Percentiles rank a stretch among this genome's conserved stretches.
Conservation (phyloP, 2,797 vertebrate species). For the Tinamus major region DNA sequence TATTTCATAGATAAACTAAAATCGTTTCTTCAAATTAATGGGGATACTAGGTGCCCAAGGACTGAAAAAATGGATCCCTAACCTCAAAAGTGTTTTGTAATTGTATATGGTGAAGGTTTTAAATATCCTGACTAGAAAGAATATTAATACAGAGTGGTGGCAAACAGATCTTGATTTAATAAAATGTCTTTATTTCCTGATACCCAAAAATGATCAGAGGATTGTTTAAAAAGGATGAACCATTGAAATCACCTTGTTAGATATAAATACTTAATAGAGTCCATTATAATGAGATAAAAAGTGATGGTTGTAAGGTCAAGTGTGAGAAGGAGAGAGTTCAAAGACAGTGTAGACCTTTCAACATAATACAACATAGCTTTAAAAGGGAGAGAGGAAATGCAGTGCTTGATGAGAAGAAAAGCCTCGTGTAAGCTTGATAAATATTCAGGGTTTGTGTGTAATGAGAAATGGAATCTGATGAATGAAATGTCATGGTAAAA, state of each 20-base stretch:
- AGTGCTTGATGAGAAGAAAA: constrained; percentile 61
- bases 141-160: constrained; percentile 26
- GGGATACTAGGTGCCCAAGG: not conserved
- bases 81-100: not conserved
- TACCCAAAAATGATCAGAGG: constrained; percentile 43
- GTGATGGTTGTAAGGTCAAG: constrained; percentile 62
- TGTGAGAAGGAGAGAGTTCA: constrained; percentile 52
- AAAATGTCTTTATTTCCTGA: constrained; percentile 56
- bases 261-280: constrained; percentile 60
- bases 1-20: constrained; percentile 3
- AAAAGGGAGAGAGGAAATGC: constrained; percentile 19
- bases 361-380: constrained; percentile 34
- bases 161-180: constrained; percentile 51
- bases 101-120: constrained; percentile 1
- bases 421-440: constrained; percentile 53
- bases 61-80: not conserved
- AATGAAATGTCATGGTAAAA: constrained; percentile 68
- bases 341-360: constrained; percentile 49
- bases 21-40: not conserved
- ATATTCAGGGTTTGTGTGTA: constrained; percentile 45
- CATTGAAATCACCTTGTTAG: constrained; percentile 63
- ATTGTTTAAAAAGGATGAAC: constrained; percentile 57
- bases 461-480: constrained; percentile 69
- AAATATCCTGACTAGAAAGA: constrained; percentile 11
- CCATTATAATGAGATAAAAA: constrained; percentile 69